Conservation (phyloP, 2,888 invertebrate species). For the Drosophila quinaria region DNA sequence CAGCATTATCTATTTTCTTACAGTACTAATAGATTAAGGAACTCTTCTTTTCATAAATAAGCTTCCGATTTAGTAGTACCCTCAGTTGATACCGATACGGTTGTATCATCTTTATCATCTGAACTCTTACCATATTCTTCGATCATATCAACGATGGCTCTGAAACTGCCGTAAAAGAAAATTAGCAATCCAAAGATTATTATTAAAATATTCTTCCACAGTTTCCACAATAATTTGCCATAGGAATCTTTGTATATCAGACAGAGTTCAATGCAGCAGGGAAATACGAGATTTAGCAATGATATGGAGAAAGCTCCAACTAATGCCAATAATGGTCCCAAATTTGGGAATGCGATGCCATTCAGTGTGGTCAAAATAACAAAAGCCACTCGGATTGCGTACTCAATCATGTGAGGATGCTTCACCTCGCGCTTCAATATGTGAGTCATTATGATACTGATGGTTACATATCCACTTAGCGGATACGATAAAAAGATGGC, state of each 20-base stretch:
- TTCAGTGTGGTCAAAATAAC: slow-evolving; percentile 34
- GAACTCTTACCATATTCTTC: slow-evolving; percentile 3
- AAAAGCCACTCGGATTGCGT: slow-evolving; percentile 30
- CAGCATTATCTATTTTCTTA: not conserved
- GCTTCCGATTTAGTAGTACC: not conserved
- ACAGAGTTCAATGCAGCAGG: slow-evolving; percentile 53
- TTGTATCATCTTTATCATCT: not conserved
- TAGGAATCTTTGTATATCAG: slow-evolving; percentile 36
- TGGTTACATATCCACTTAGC: slow-evolving; percentile 97
- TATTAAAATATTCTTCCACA: slow-evolving; percentile 40
- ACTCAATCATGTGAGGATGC: slow-evolving; percentile 34
- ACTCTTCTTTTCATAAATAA: not conserved
- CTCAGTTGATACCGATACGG: not conserved
- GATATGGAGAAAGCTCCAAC: slow-evolving; percentile 55
- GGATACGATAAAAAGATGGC: slow-evolving; percentile 96
- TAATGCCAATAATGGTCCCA: slow-evolving; percentile 50
- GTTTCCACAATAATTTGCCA: slow-evolving; percentile 45
- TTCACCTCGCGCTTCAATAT: slow-evolving; percentile 3
- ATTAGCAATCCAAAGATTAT: slow-evolving; percentile 30
- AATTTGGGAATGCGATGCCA: slow-evolving; percentile 47
- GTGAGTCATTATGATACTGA: slow-evolving; percentile 93
- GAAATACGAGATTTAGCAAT: slow-evolving; percentile 58
- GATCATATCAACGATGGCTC: slow-evolving; percentile 18
- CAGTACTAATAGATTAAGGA: not conserved
- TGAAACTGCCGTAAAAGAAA: slow-evolving; percentile 25